Conservation (phyloP, 2,797 vertebrate genomes). For the Euphonia xanthogaster region DNA sequence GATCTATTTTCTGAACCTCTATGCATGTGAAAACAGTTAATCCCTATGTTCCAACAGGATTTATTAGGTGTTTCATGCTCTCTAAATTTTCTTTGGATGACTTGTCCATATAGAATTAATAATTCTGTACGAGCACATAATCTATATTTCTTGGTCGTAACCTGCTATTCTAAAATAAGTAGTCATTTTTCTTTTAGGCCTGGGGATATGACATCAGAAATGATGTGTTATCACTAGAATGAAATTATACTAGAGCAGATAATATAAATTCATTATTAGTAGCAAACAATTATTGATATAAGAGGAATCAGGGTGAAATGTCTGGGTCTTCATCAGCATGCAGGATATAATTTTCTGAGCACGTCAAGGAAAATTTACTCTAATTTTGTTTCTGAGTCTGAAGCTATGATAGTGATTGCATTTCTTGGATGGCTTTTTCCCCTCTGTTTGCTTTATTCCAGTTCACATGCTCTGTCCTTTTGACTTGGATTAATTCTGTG, state of each 20-base stretch:
- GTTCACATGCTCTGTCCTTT: not conserved
- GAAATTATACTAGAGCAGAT: not conserved
- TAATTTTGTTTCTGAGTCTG: not conserved
- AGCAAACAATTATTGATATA: constrained; percentile 1
- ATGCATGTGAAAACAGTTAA: not conserved
- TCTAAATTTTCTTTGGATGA: not conserved
- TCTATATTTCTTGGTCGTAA: not conserved
- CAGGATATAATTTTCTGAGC: not conserved
- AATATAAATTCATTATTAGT: not conserved
- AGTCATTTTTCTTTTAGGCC: not conserved
- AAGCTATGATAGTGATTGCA: not conserved
- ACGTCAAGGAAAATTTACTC: not conserved
- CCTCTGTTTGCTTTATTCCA: not conserved
- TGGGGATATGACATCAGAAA: not conserved
- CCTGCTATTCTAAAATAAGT: not conserved
- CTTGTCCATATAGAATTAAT: not conserved
- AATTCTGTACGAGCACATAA: not conserved
- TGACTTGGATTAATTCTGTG: not conserved
- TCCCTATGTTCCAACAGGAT: not conserved
- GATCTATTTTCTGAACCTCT: not conserved
- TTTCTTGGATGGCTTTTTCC: not conserved
- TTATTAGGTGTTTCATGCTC: not conserved
- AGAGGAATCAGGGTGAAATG: not conserved
- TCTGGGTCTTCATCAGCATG: not conserved
- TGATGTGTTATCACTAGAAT: not conserved